Percentiles rank a stretch among this genome's conserved stretches.
These are phyloP conservation scores for Magallana ariakensis DNA, from an alignment of 1,140 invertebrate genomes.

Conservation along the genomic window DNA sequence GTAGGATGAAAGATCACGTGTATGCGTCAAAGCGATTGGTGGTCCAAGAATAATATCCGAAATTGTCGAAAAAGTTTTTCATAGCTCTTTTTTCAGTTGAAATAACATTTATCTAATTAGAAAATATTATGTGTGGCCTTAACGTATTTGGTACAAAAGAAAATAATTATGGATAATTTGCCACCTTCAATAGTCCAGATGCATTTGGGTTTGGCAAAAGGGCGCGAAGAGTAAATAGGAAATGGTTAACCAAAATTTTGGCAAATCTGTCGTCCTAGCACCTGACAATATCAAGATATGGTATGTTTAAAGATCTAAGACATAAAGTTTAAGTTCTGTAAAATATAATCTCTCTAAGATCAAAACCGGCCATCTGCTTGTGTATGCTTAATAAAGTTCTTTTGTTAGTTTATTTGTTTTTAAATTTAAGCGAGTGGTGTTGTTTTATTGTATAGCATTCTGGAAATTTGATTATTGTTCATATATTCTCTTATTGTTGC, in stretches of 20 bases:
- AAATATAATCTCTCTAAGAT: no score
- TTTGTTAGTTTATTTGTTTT: no score
- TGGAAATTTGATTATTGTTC: no score
- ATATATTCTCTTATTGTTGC: no score
- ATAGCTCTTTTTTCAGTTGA: not conserved
- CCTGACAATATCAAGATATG: not conserved
- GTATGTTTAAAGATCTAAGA: not conserved
- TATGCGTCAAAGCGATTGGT: not conserved
- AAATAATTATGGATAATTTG: slow-evolving; percentile 26
- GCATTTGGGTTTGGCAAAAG: slow-evolving; percentile 2
- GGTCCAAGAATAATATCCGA: slow-evolving; percentile 24
- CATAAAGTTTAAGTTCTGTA: no score
- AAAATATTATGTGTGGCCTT: not conserved
- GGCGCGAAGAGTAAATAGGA: not conserved
- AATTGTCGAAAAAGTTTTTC: not conserved
- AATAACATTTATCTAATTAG: slow-evolving; percentile 23
- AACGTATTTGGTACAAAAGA: slow-evolving; percentile 20
- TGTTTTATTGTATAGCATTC: no score
- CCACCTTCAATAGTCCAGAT: not conserved
- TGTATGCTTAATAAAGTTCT: no score
- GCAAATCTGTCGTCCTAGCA: not conserved
- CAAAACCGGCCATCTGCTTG: no score
- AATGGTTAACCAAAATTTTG: slow-evolving; percentile 31
- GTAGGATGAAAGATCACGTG: not conserved
- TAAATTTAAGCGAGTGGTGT: no score